These are phyloP conservation scores for Phoenoteleia sp. DNA, from an alignment of 2,888 invertebrate genomes.

Conservation along the genomic window DNA sequence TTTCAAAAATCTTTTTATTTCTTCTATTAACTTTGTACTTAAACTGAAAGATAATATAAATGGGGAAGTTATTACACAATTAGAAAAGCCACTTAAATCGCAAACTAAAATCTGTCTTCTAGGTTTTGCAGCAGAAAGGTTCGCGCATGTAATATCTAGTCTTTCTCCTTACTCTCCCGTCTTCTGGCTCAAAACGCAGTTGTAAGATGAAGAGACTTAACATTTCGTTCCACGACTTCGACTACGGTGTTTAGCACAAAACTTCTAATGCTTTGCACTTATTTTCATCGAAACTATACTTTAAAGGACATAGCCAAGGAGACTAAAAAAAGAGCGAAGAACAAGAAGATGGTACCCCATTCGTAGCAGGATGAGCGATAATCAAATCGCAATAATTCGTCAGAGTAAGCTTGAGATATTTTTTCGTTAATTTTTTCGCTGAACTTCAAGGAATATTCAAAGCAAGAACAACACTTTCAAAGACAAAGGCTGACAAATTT, in stretches of 20 bases:
- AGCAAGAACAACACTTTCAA: conserved; percentile 35
- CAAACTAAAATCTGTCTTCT: conserved; percentile 77
- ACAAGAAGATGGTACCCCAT: background rate
- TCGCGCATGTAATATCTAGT: conserved; percentile 93
- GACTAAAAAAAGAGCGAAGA: background rate
- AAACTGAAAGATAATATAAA: too few species aligned
- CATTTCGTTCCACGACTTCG: conserved; percentile 75
- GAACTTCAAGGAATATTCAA: conserved; percentile 14
- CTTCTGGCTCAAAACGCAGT: conserved; percentile 78
- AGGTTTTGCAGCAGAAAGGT: conserved; percentile 96
- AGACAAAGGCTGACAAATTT: conserved; percentile 64
- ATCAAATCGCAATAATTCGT: too few species aligned
- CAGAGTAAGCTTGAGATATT: background rate
- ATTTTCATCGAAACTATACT: conserved; percentile 7
- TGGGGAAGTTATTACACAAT: too few species aligned
- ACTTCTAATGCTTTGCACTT: conserved; percentile 32
- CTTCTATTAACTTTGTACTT: too few species aligned
- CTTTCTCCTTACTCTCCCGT: conserved; percentile 78
- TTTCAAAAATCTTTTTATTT: too few species aligned
- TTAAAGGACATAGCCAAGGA: background rate
- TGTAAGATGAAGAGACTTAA: conserved; percentile 82
- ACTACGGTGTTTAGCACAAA: conserved; percentile 39
- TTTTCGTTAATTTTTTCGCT: conserved; percentile 1
- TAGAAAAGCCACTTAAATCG: background rate
- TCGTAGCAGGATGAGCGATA: background rate